Conservation (phyloP, 2,888 invertebrate genomes). For the Trichacis sp. region DNA sequence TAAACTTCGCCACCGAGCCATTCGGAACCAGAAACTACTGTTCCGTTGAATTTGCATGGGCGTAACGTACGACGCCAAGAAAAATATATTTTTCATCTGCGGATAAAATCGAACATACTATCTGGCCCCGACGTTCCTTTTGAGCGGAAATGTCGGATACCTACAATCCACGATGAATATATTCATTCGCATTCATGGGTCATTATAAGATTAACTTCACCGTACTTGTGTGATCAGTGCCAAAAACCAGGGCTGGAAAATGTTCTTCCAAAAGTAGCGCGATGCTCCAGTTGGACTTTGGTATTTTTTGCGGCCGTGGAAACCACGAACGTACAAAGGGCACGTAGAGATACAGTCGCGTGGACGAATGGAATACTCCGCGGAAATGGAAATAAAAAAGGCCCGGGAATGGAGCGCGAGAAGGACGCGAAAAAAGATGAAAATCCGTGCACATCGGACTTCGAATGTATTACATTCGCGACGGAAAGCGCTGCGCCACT, state of each 20-base stretch:
- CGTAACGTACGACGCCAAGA: neutral
- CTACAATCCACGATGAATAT: too few relatives aligned
- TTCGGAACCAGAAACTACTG: constrained; percentile 15
- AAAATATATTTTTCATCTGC: constrained; percentile 1
- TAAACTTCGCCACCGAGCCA: constrained; percentile 28
- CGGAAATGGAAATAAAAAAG: constrained; percentile 2
- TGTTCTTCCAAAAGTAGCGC: constrained; percentile 25
- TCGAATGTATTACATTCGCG: constrained; percentile 3
- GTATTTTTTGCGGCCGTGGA: constrained; percentile 55
- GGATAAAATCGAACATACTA: too few relatives aligned
- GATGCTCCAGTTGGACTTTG: constrained; percentile 23
- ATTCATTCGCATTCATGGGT: constrained; percentile 15
- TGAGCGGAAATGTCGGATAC: too few relatives aligned
- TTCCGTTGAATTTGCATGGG: constrained; percentile 7
- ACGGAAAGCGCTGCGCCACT: constrained; percentile 4
- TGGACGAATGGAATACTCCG: constrained; percentile 10
- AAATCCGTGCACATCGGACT: constrained; percentile 20
- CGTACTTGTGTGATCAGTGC: constrained; percentile 24
- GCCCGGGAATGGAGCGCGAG: neutral
- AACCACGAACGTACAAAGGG: constrained; percentile 59
- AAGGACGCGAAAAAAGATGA: constrained; percentile 18
- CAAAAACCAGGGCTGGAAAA: constrained; percentile 32
- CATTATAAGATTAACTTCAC: constrained; percentile 33
- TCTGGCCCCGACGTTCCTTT: too few relatives aligned
- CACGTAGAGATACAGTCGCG: constrained; percentile 21